Base-by-base conservation (phyloP, 2,888 invertebrate species). In the Dusona sp. region DNA sequence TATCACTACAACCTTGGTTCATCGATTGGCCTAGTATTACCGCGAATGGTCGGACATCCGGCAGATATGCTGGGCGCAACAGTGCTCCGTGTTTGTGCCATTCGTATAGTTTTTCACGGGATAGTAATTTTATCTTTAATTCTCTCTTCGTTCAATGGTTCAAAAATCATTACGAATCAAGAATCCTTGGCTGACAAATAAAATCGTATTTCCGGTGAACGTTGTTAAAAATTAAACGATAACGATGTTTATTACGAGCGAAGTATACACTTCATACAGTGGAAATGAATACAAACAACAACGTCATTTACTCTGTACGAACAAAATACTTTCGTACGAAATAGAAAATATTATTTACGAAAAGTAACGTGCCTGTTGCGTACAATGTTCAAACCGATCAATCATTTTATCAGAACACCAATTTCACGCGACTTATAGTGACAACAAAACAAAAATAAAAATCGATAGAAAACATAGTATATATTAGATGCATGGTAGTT, bases 371-470 rank as follows among this genome's bases (percentile, higher is more conserved):
- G 19, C 33, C 19, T 36, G n/a, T 9, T 51, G 65, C 33, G 16
- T 42, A 68, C 79, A 70, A 79, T 48, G 45, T 45, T 54, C 75
- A 19, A 42, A 25, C 36, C 33, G 61, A 79, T 70, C 68, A 83
- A 83, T 72, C 79, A 42, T 51, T 73, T 72, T 1, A 48, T 38
- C 72, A 65, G 77, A 65, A 79, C 70, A 86, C 77, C 67, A 86
- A 86, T 83, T 83, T 86, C 72, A 72, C 36, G 51, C 45, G 64
- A 75, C 78, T 22, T 22, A 64, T 68, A 79, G 68, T 33, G 29
- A 36, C 38, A 25, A 3, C 48, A 79, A 64, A 68, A 48, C 11
- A 45, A 75, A 33, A 54, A 51, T 51, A 72, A 72, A 64, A 38
- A 51, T 51, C 36, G 16, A 48, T 57, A 72, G 22, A 68, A 29